Evolutionary conservation across 2,113 vertebrate genomes (phyloP).

Genomic region (Psittacula cyanocephala): DNA sequence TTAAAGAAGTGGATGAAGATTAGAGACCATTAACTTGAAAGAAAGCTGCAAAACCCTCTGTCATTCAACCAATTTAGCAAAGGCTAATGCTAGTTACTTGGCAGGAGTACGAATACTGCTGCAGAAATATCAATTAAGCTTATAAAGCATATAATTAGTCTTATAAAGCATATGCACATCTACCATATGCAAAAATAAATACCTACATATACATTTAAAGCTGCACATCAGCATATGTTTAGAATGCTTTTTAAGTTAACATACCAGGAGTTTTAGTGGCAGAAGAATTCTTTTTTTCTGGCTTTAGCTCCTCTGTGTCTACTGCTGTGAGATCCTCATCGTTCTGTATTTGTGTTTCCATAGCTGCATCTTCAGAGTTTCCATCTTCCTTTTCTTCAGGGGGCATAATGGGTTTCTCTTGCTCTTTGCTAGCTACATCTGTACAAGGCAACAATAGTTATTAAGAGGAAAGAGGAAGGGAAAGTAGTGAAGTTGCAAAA

Average conservation of each 20-base stretch:
- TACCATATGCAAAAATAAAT: background rate
- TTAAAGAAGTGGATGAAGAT: background rate
- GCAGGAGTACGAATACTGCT: background rate
- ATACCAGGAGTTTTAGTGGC: conserved; percentile 66
- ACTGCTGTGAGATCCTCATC: conserved; percentile 77
- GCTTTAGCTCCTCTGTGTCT: conserved; percentile 83
- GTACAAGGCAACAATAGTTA: background rate
- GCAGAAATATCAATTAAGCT: background rate
- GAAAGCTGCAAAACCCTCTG: background rate
- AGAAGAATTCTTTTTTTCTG: conserved; percentile 77
- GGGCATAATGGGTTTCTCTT: conserved; percentile 78
- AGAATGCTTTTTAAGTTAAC: background rate
- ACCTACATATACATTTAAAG: background rate
- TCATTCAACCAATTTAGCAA: background rate
- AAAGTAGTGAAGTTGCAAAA: background rate
- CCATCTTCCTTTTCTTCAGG: conserved; percentile 72
- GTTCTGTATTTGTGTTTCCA: conserved; percentile 79
- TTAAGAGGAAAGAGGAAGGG: background rate
- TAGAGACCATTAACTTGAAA: background rate
- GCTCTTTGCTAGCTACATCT: conserved; percentile 92
- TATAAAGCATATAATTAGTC: background rate
- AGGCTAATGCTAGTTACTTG: background rate
- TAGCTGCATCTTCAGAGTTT: conserved; percentile 68
- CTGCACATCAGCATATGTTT: background rate
- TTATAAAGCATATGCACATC: background rate